Conservation (phyloP, 2,797 vertebrate species). For the Sebastes hubbsi region DNA sequence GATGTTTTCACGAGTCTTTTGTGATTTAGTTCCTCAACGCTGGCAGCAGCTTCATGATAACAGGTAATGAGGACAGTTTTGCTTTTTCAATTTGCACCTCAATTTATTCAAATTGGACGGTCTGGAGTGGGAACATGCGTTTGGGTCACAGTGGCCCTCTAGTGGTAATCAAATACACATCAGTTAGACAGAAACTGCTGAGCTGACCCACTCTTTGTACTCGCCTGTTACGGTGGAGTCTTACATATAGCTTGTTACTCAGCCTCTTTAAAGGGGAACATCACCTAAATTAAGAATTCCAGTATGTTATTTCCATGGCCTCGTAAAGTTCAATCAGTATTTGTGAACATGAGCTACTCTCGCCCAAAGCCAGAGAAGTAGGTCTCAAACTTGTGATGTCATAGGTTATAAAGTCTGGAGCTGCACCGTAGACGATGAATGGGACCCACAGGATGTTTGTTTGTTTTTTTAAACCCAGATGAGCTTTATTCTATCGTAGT, state of each 20-base stretch:
- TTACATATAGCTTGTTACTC: background rate
- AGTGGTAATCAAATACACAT: constrained; percentile 13
- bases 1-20: background rate
- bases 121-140: background rate
- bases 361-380: too few species aligned
- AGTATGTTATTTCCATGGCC: too few species aligned
- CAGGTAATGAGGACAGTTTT: background rate
- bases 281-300: too few species aligned
- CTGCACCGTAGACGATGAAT: too few species aligned
- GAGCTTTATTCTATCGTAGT: too few species aligned
- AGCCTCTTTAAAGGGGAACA: background rate
- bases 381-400: too few species aligned
- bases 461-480: too few species aligned
- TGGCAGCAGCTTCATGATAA: background rate
- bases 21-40: background rate
- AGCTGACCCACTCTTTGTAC: background rate
- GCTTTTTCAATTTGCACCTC: background rate
- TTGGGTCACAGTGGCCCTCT: constrained; percentile 27
- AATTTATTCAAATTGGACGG: constrained; percentile 1
- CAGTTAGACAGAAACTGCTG: background rate
- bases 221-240: background rate
- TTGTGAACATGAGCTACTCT: too few species aligned
- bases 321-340: too few species aligned
- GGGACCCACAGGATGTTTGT: too few species aligned
- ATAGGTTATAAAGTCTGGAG: too few species aligned